phyloP scores from a whole-genome alignment of 2,797 vertebrate genomes.

The Gallirallus australis region DNA sequence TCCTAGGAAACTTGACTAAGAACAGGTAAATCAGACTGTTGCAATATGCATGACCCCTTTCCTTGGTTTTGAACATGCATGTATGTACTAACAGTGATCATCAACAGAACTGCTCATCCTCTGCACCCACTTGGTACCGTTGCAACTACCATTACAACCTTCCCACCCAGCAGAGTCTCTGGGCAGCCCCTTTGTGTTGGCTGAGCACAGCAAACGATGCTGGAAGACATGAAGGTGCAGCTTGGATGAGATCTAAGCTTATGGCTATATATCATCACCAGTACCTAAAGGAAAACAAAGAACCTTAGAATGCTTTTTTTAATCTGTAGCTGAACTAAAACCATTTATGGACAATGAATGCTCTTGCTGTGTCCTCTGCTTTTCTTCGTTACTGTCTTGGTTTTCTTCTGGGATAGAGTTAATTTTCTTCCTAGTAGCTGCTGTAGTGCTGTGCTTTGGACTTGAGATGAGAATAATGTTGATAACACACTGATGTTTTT shows the following conservation, averaged over 20 bases:
- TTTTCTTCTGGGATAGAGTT: too few relatives aligned
- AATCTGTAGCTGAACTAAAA: neutral
- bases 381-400: neutral
- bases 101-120: neutral
- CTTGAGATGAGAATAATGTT: too few relatives aligned
- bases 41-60: neutral
- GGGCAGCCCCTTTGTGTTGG: neutral
- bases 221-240: neutral
- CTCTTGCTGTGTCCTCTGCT: neutral
- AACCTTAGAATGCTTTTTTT: neutral
- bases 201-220: rapidly evolving
- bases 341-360: neutral
- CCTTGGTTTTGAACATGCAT: neutral
- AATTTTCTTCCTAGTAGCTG: too few relatives aligned
- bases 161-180: neutral
- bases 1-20: neutral
- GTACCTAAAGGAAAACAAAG: neutral
- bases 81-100: neutral
- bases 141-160: neutral
- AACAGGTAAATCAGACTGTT: neutral
- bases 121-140: rapidly evolving
- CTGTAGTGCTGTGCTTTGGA: too few relatives aligned
- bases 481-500: too few relatives aligned
- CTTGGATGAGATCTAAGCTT: neutral
- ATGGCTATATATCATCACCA: neutral